Base-by-base conservation (phyloP, 2,888 invertebrate species). In the Drosophila multiciliata region DNA sequence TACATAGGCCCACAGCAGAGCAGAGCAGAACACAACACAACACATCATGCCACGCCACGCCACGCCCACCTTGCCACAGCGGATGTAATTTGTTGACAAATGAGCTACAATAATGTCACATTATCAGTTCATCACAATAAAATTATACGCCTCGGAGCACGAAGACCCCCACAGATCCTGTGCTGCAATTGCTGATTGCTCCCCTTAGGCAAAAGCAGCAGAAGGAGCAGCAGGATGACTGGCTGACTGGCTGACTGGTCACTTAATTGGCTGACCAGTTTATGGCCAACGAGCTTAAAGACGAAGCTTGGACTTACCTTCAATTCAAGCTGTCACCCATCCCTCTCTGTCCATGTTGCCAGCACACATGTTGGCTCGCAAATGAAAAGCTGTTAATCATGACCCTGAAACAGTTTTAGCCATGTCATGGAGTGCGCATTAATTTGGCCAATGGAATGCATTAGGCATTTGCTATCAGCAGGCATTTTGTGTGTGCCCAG, bases 71-170 rank as follows among this genome's bases (percentile, higher is more conserved):
- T 81, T 50, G 42, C 59, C 64, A 62, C 64, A 32, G 70, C 83
- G 66, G 79, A 76, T 87, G 87, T 85, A 85, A 89, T 89, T 89
- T 84, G 90, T 82, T 84, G 90, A 89, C 88, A 89, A 87, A 87
- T 87, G 88, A 84, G 81, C 79, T 76, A 77, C 88, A 85, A 89
- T 89, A 87, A 87, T 89, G 86, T 89, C 87, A 80, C 88, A 87
- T 87, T 87, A 87, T 87, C 90, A 89, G 86, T 87, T 89, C 90
- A 87, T 87, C 86, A 88, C 88, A 87, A 89, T 89, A 81, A 88
- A 89, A 87, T 87, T 87, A 87, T 80, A 87, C 85, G 85, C 79
- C 75, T 71, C 42, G 66, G 8, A 42, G 53, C 61, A 36, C 48
- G 42, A 9, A 45, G 53, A 55, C 17, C 23, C 33, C 33, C 65